phyloP scores from a whole-genome alignment of 1,140 invertebrate species.

The Macrobrachium nipponense region DNA sequence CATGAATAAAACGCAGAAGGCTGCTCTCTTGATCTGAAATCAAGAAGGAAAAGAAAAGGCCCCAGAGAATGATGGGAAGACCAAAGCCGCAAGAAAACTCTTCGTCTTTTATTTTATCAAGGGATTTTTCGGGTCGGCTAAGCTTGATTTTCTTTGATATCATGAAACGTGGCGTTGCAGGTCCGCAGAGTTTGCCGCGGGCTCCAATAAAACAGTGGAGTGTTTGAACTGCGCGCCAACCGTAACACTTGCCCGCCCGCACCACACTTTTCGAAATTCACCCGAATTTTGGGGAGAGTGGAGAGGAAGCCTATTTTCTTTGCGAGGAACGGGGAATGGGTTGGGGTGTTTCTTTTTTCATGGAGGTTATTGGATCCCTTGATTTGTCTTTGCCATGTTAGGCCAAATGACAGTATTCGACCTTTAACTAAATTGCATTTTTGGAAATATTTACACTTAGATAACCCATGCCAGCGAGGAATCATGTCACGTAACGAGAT shows the following conservation, averaged over 20 bases:
- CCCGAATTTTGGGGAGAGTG: constrained; percentile 1
- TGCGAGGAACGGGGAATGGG: neutral
- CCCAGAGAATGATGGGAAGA: neutral
- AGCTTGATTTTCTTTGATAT: constrained; percentile 22
- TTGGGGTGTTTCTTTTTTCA: no score
- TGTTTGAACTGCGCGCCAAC: constrained; percentile 26
- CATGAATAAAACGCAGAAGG: no score
- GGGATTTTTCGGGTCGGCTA: neutral
- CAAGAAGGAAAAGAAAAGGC: no score
- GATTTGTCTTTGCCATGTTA: no score
- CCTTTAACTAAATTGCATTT: no score
- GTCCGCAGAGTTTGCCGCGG: constrained; percentile 23
- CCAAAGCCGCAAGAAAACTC: neutral
- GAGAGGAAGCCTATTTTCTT: constrained; percentile 6
- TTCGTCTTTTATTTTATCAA: no score
- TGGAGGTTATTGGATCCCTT: no score
- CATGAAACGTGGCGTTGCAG: constrained; percentile 20
- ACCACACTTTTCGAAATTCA: constrained; percentile 11
- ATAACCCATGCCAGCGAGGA: no score
- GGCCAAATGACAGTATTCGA: no score
- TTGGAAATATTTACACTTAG: no score
- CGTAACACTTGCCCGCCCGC: constrained; percentile 23
- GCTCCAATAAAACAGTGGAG: constrained; percentile 24
- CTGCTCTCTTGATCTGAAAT: no score
- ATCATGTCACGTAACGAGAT: no score